Conservation (phyloP, 2,888 invertebrate genomes). For the Ochropleura leucogaster region DNA sequence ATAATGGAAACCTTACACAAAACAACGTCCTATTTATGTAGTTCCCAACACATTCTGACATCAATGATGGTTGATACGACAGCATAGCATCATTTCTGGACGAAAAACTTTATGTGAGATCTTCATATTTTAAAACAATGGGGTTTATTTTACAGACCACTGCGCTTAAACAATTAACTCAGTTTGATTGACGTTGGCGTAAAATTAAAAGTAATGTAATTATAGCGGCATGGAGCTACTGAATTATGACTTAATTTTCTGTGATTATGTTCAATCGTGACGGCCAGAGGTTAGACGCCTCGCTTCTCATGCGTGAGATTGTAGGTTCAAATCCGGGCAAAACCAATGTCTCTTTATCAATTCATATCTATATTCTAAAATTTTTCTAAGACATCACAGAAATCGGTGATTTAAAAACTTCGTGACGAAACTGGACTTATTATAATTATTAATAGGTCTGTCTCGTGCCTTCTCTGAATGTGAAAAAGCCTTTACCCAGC, state of each 20-base stretch:
- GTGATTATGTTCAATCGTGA: not conserved
- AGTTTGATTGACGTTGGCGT: constrained; percentile 52
- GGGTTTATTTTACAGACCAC: constrained; percentile 45
- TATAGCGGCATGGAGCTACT: constrained; percentile 16
- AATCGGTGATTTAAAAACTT: no score
- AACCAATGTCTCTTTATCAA: no score
- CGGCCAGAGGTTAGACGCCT: no score
- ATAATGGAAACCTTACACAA: not conserved
- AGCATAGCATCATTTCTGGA: constrained; percentile 18
- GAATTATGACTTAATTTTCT: constrained; percentile 28
- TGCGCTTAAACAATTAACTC: constrained; percentile 47
- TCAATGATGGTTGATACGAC: constrained; percentile 21
- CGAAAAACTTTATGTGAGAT: constrained; percentile 36
- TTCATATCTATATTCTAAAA: no score
- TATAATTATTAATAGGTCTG: no score
- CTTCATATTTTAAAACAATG: constrained; percentile 48
- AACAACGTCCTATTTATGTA: constrained; percentile 4
- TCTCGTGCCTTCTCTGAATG: no score
- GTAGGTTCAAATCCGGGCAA: no score
- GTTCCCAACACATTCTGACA: constrained; percentile 21
- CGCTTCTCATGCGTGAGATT: no score
- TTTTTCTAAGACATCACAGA: no score
- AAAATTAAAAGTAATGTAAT: constrained; percentile 57
- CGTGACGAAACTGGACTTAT: no score
- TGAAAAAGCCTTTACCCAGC: no score